Evolutionary conservation across 2,113 vertebrate species (phyloP).

Genomic region (Laticauda laticaudata): DNA sequence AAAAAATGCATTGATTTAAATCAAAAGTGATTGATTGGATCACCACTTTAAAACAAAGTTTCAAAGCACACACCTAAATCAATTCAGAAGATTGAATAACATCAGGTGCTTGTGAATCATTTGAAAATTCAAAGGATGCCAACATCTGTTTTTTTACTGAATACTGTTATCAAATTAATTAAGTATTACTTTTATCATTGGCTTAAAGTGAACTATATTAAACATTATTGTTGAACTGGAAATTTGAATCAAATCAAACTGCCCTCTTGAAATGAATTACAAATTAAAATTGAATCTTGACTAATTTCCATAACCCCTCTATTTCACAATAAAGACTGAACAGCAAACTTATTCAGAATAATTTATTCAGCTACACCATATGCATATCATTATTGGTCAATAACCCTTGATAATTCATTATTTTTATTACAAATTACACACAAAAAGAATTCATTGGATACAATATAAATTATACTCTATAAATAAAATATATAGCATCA

Average conservation of each 20-base stretch:
- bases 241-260: neutral
- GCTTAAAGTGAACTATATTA: neutral
- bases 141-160: neutral
- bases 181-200: neutral
- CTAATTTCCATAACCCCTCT: neutral
- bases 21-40: neutral
- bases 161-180: neutral
- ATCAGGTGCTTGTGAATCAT: neutral
- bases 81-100: neutral
- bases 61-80: neutral
- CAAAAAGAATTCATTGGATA: neutral
- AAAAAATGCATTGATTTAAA: neutral
- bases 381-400: neutral
- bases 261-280: neutral
- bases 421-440: neutral
- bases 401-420: neutral
- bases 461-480: neutral
- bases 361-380: neutral
- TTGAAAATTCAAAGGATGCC: neutral
- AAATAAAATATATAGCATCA: neutral
- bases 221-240: neutral
- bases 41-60: neutral
- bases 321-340: neutral
- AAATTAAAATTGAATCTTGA: neutral
- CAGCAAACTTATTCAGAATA: neutral